Base-by-base conservation (phyloP, 2,888 invertebrate species). In the Brachylomia viminalis region DNA sequence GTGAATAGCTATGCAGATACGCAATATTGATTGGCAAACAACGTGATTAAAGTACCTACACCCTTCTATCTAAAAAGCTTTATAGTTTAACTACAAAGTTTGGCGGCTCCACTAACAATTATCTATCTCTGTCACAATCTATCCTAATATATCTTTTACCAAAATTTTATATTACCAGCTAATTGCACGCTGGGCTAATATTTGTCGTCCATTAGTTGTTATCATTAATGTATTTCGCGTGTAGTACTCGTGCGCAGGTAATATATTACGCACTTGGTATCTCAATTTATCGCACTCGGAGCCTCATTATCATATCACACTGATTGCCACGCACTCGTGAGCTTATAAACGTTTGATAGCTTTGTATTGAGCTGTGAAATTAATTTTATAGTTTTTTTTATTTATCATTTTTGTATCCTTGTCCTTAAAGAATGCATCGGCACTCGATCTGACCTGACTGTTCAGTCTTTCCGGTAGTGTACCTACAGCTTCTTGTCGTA, bases 141-240 rank as follows among this genome's bases (percentile, higher is more conserved):
- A 71, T 83, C 72, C 65, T 33, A 83, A 70, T 71, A 70, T 72
- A 77, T 79, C 65, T 78, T 79, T 81, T 70, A 83, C 80, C 74
- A 79, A 79, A 82, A 84, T 84, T 72, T 71, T 68, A 71, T 82
- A 82, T 84, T 72, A 75, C 68, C 38, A 38, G 33, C 61, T 85
- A 82, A 83, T 83, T 83, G 85, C 75, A 38, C 20, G 54, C 54
- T 61, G 47, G 0, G 38, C 77, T 86, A 87, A 87, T 87, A 87
- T 87, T 87, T 83, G 79, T 71, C 52, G 38, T 86, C 87, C 87
- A 87, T 87, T 87, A 87, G 75, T 2, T 61, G 62, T 75, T 87
- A 87, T 87, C 77, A 79, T 78, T 87, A 87, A 87, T 87, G 87
- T 87, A 66, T 87, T 87, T 83, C 77, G 80, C 78, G 30, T 87